These are phyloP conservation scores for Sisyra nigra DNA, from an alignment of 2,888 invertebrate genomes.

Conservation along the genomic window DNA sequence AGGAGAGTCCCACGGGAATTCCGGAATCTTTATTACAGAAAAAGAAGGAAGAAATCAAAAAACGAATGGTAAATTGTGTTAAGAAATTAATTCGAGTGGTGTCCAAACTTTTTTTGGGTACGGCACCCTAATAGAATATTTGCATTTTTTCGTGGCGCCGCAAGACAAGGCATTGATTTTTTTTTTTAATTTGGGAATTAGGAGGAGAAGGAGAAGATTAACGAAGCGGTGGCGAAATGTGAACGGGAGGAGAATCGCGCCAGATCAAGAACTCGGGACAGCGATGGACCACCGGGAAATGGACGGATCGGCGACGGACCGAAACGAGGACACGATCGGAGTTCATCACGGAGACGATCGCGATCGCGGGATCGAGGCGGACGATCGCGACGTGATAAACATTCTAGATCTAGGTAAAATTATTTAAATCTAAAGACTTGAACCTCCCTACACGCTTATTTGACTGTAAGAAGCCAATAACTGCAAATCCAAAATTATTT, in stretches of 20 bases:
- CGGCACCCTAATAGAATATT: no score
- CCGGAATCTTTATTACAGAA: conserved; percentile 88
- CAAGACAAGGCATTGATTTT: no score
- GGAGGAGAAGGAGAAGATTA: conserved; percentile 66
- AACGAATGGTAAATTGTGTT: conserved; percentile 57
- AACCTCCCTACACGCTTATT: no score
- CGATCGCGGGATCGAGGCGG: conserved; percentile 14
- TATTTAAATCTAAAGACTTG: no score
- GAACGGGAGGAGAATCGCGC: conserved; percentile 8
- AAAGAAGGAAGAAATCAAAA: conserved; percentile 92
- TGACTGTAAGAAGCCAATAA: no score
- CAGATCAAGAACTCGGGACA: conserved; percentile 9
- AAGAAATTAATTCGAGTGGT: no score
- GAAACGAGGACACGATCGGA: conserved; percentile 15
- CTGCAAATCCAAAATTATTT: no score
- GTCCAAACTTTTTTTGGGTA: no score
- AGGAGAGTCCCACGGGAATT: conserved; percentile 89
- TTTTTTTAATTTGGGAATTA: no score
- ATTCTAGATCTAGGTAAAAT: conserved; percentile 6
- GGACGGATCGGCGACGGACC: not conserved
- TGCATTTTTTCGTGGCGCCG: no score
- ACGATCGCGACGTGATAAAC: conserved; percentile 17
- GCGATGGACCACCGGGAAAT: conserved; percentile 11
- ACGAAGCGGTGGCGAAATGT: conserved; percentile 17
- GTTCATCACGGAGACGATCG: conserved; percentile 16